A percentile compares a stretch with the other conserved stretches of the same genome.
Evolutionary conservation across 2,888 invertebrate species (phyloP).

Genomic region (Eledone cirrhosa): DNA sequence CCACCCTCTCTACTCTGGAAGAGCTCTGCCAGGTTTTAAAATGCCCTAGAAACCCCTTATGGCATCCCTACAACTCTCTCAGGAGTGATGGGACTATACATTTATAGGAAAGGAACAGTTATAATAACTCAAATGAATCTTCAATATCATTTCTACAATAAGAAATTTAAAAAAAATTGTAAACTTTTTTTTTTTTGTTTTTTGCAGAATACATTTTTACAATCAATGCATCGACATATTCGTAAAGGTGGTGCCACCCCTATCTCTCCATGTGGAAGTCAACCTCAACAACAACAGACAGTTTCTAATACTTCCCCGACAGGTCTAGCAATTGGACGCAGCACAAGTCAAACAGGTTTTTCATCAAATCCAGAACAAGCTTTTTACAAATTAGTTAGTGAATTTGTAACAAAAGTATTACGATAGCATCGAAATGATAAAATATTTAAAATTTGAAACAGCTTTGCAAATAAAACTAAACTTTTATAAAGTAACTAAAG

Average conservation of each 20-base stretch:
- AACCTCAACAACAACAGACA: not conserved
- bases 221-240: conserved; percentile 57
- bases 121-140: no score
- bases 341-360: conserved; percentile 52
- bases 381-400: conserved; percentile 59
- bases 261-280: conserved; percentile 41
- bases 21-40: no score
- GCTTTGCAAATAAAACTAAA: no score
- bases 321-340: conserved; percentile 40
- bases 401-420: conserved; percentile 59
- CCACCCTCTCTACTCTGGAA: no score
- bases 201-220: conserved; percentile 61
- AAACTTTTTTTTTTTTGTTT: conserved; percentile 12
- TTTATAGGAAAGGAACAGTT: no score
- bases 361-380: conserved; percentile 53
- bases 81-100: no score
- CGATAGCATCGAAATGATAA: conserved; percentile 40
- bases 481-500: no score
- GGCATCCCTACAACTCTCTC: no score
- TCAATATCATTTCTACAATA: no score
- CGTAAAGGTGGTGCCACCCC: conserved; percentile 47
- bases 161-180: no score
- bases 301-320: conserved; percentile 17
- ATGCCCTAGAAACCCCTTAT: no score
- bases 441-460: no score